Conservation (phyloP, 1,140 invertebrate genomes). For the Artemia franciscana region DNA sequence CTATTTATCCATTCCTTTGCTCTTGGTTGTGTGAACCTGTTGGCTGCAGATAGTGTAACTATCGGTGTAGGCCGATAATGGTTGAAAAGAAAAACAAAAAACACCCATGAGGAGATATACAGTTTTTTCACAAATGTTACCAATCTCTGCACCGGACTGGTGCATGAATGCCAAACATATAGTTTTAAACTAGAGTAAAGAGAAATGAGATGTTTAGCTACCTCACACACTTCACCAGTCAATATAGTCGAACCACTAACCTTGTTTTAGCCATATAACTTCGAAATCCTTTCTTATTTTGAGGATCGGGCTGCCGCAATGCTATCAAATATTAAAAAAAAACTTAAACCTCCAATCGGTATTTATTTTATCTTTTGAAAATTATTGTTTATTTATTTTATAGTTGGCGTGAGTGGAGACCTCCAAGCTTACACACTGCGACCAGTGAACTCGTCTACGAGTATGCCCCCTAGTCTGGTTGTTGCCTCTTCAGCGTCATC, state of each 20-base stretch:
- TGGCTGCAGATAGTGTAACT: too few relatives aligned
- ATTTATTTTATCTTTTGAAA: conserved; percentile 9
- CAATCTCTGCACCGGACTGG: too few relatives aligned
- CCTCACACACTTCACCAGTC: background rate
- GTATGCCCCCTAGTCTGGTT: conserved; percentile 24
- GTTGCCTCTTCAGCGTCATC: conserved; percentile 18
- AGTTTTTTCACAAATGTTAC: too few relatives aligned
- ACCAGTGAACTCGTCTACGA: conserved; percentile 17
- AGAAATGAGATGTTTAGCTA: too few relatives aligned
- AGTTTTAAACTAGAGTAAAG: too few relatives aligned
- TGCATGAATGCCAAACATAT: too few relatives aligned
- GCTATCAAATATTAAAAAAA: background rate
- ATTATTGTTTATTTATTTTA: conserved; percentile 9
- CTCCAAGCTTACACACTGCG: conserved; percentile 26
- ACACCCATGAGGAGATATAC: too few relatives aligned
- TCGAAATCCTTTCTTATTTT: background rate
- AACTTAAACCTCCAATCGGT: background rate
- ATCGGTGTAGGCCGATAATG: too few relatives aligned
- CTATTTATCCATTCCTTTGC: too few relatives aligned
- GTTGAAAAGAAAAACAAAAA: too few relatives aligned
- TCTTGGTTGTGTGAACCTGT: too few relatives aligned
- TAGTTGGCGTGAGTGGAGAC: conserved; percentile 20
- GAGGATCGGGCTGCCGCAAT: background rate
- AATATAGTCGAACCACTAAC: background rate
- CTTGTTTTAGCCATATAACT: background rate